phyloP scores from a whole-genome alignment of 2,888 invertebrate species.

The Nemurella pictetii region DNA sequence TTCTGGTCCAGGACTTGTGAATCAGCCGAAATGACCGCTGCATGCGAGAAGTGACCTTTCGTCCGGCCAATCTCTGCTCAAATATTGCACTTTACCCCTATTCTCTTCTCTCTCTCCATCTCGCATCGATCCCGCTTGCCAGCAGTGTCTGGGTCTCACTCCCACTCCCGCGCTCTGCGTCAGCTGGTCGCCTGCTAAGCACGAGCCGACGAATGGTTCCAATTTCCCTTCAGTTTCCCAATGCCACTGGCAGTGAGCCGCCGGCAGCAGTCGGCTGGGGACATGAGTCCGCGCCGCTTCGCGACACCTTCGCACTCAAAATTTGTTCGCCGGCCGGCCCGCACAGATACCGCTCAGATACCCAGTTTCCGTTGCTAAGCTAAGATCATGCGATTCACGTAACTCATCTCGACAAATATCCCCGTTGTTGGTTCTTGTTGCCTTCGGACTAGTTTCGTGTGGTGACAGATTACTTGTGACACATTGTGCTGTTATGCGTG shows the following conservation, averaged over 20 bases:
- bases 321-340: too few species aligned
- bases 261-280: too few species aligned
- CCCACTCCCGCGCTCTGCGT: slow-evolving; percentile 51
- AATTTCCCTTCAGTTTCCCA: too few species aligned
- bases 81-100: background rate
- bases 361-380: too few species aligned
- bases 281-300: too few species aligned
- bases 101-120: background rate
- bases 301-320: too few species aligned
- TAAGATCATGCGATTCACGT: too few species aligned
- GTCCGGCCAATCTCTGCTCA: background rate
- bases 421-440: slow-evolving; percentile 44
- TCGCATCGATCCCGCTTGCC: background rate
- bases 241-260: too few species aligned
- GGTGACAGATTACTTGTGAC: background rate
- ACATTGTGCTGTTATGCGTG: background rate
- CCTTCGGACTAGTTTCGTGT: slow-evolving; percentile 43
- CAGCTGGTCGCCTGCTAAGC: too few species aligned
- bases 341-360: too few species aligned
- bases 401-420: slow-evolving; percentile 49
- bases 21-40: background rate
- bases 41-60: background rate
- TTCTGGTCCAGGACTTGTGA: too few species aligned
- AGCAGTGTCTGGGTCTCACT: background rate
- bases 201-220: too few species aligned